Base-by-base conservation (phyloP, 2,797 vertebrate species). In the Glyptemys insculpta region DNA sequence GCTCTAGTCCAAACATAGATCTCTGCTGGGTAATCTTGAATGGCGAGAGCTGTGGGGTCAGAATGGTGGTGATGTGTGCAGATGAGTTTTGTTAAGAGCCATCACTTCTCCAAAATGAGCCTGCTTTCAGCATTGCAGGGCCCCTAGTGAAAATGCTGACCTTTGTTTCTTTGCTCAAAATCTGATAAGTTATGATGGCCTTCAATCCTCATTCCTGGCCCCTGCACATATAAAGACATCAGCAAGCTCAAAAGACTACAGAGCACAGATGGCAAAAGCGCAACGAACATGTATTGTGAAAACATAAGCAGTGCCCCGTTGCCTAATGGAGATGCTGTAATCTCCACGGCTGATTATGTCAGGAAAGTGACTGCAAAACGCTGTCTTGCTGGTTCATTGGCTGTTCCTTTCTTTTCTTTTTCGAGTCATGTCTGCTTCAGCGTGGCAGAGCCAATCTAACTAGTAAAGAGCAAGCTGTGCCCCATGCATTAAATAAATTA, bases 401-500 rank as follows among this genome's bases (percentile, higher is more conserved):
- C 85, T 85, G 91, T 88, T 90, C 16, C 47, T 31, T 93, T 29
- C 37, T 2, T 82, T 83, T 88, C 79, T 21, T 79, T n/a, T 91
- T 68, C 49, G 52, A 81, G 23, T 78, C 79, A 6, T 50, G 79
- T 18, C 5, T 53, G 9, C 27, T 87, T 0, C 0, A 83, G 85
- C 1, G 0, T 15, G 0, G 2, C 5, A 0, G 52, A 90, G 47
- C 11, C 76, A 7, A 21, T 50, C 25, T 31, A 87, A n/a, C 47
- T 6, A 0, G 31, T 37, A 29, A 44, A 79, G 82, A 0, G 0
- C 6, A 0, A 79, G 19, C 91, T 47, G 85, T 81, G 56, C 87
- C 41, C 56, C 0, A 0, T 18, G 6, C 3, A 68, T 53, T 0
- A 2, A 52, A 86, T 82, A 78, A 1, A 1, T 1, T 1, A 1